A percentile compares a stretch with the other conserved stretches of the same genome.
Conservation (phyloP, 2,888 invertebrate species). For the Pseudoips prasinana region DNA sequence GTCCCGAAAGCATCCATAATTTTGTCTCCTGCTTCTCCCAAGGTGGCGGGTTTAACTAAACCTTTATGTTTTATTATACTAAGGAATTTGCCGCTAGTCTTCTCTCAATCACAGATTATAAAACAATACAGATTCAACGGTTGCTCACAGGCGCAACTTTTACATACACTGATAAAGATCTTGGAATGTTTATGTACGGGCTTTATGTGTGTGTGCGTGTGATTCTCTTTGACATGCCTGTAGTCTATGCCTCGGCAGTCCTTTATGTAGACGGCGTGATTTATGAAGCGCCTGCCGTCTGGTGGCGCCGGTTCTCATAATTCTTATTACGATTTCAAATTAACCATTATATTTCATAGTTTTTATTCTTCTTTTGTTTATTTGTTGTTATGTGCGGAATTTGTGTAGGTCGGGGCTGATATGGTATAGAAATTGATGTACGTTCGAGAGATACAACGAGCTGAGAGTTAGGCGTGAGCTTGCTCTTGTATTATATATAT, state of each 20-base stretch:
- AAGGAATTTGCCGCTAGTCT: neutral
- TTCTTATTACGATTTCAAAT: slow-evolving; percentile 47
- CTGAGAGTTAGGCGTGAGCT: no score
- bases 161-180: no score
- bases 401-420: slow-evolving; percentile 11
- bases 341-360: slow-evolving; percentile 41
- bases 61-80: neutral
- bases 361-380: slow-evolving; percentile 24
- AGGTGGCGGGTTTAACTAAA: neutral
- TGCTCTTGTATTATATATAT: no score
- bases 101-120: neutral
- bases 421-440: no score
- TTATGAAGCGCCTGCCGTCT: slow-evolving; percentile 42
- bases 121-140: neutral
- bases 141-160: no score
- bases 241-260: slow-evolving; percentile 5
- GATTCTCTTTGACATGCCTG: no score
- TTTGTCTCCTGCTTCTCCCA: neutral
- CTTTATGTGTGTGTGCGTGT: no score
- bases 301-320: slow-evolving; percentile 48
- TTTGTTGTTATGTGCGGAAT: slow-evolving; percentile 28
- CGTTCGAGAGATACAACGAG: no score
- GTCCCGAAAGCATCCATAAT: neutral
- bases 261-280: slow-evolving; percentile 44
- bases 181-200: no score